Conservation (phyloP, 2,797 vertebrate species). For the Pachyuromys duprasi region DNA sequence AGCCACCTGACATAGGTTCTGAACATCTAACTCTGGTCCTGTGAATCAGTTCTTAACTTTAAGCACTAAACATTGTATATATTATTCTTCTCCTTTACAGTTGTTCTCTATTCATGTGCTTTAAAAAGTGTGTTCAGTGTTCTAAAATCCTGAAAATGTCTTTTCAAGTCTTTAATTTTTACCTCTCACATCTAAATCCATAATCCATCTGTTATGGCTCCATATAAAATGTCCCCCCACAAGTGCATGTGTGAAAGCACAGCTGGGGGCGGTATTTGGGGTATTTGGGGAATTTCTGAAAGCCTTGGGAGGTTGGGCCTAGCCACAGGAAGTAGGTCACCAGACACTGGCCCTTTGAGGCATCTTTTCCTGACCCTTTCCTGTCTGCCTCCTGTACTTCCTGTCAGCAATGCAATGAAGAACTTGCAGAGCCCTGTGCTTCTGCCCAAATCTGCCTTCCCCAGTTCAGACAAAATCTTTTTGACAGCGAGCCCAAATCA, state of each 20-base stretch:
- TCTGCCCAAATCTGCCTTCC: too few relatives aligned
- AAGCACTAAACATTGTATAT: background rate
- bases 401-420: background rate
- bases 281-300: background rate
- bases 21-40: too few relatives aligned
- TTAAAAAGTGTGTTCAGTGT: background rate
- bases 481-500: background rate
- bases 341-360: background rate
- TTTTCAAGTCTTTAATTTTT: conserved; percentile 16
- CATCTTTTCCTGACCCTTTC: background rate
- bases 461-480: background rate
- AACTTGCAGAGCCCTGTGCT: background rate
- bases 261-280: background rate
- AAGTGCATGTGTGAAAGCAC: background rate
- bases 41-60: background rate
- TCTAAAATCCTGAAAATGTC: conserved; percentile 38
- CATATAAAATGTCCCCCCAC: background rate
- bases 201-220: background rate
- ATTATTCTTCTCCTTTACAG: background rate
- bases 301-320: background rate
- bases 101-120: background rate
- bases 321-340: background rate
- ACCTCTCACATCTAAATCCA: background rate
- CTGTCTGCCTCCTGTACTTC: background rate
- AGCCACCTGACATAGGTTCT: background rate